Conservation (phyloP, 2,888 invertebrate genomes). For the Scaptomyza flava region DNA sequence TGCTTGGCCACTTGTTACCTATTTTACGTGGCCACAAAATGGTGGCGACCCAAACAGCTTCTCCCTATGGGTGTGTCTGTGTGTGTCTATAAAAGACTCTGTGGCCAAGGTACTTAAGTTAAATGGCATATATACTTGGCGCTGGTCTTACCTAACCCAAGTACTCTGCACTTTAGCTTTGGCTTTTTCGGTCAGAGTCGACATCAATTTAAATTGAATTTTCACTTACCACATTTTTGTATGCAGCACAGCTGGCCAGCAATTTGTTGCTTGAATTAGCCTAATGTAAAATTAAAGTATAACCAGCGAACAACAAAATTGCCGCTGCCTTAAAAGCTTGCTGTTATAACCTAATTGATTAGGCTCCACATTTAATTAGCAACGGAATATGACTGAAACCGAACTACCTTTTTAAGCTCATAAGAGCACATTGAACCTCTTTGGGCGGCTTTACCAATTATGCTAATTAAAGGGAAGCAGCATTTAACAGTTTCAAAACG, state of each 20-base stretch:
- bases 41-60: constrained; percentile 14
- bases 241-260: constrained; percentile 64
- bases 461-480: constrained; percentile 68
- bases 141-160: constrained; percentile 27
- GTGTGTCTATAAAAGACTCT: background rate
- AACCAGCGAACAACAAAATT: constrained; percentile 11
- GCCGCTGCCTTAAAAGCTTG: constrained; percentile 31
- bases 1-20: constrained; percentile 76
- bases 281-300: constrained; percentile 76
- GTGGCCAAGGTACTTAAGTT: constrained; percentile 74
- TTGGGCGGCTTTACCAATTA: constrained; percentile 63
- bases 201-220: constrained; percentile 83
- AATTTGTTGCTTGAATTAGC: constrained; percentile 81
- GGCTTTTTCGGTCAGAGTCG: constrained; percentile 53
- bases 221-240: constrained; percentile 73
- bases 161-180: constrained; percentile 35
- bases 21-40: constrained; percentile 73
- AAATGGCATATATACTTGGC: constrained; percentile 75
- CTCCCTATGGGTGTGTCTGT: constrained; percentile 7
- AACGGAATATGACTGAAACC: constrained; percentile 35
- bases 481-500: constrained; percentile 20
- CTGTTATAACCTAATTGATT: constrained; percentile 67
- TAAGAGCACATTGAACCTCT: constrained; percentile 39
- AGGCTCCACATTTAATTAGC: constrained; percentile 71
- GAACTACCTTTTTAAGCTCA: constrained; percentile 9